phyloP scores from a whole-genome alignment of 1,140 invertebrate genomes.

The Pseudomyrmex sp. region DNA sequence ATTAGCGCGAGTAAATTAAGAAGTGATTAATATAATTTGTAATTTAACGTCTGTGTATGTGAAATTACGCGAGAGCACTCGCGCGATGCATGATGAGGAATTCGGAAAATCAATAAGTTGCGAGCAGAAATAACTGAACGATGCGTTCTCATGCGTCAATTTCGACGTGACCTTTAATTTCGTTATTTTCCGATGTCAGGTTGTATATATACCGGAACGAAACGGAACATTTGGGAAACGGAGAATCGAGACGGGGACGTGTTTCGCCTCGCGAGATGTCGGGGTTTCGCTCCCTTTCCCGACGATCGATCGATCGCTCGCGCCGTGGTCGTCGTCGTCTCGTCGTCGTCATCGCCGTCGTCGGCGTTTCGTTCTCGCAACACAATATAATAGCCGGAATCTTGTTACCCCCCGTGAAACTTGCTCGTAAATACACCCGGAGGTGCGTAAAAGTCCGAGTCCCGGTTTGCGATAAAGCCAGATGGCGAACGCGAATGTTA shows the following conservation, averaged over 20 bases:
- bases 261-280: slow-evolving; percentile 16
- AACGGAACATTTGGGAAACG: not conserved
- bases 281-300: slow-evolving; percentile 22
- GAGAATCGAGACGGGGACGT: slow-evolving; percentile 15
- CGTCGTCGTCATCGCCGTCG: slow-evolving; percentile 37
- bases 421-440: slow-evolving; percentile 56
- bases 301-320: slow-evolving; percentile 40
- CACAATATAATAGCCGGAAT: slow-evolving; percentile 47
- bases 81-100: not conserved
- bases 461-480: slow-evolving; percentile 52
- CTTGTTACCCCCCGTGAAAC: slow-evolving; percentile 9
- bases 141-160: not conserved
- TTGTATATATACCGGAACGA: not conserved
- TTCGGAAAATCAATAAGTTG: not conserved
- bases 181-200: not conserved
- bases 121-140: not conserved
- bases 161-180: not conserved
- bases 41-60: too few species aligned
- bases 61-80: too few species aligned
- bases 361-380: slow-evolving; percentile 35
- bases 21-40: too few species aligned
- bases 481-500: slow-evolving; percentile 35
- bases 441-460: slow-evolving; percentile 29
- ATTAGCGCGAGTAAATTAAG: not conserved
- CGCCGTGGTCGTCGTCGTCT: slow-evolving; percentile 2